Base-by-base conservation (phyloP, 2,113 vertebrate genomes). In the Bucco capensis region DNA sequence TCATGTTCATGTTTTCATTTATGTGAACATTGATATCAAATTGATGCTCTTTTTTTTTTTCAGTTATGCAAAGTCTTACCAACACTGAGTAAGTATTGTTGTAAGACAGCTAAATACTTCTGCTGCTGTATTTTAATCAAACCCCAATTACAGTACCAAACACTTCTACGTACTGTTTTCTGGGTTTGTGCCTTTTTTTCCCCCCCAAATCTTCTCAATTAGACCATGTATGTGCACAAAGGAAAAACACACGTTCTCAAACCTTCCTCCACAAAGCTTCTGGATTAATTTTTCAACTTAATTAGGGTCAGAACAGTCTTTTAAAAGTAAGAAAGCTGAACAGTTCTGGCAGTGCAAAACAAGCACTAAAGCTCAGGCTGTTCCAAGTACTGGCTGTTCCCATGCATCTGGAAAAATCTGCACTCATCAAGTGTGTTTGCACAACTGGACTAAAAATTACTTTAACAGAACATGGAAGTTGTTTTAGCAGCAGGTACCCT, bases 271-370 rank as follows among this genome's bases (percentile, higher is more conserved):
- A 31, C 31, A 83, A 84, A 50, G 38, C 35, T 88, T 88, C 88
- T 90, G 61, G 85, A 92, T 82, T 86, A 71, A 35, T 72, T 88
- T 42, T 93, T 51, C n/a, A 85, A 60, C n/a, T 77, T 70, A 83
- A 85, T 81, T 46, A 91, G 51, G 35, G 9, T 53, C 19, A 0
- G 19, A 47, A 85, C 5, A 13, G 67, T 67, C n/a, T 72, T 67
- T 93, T 79, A 64, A 50, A 84, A 89, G 25, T 75, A 86, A 71
- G 82, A 88, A 86, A 93, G 40, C 3, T 71, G 70, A 95, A 96
- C 5, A 31, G 28, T 38, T 86, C 40, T 89, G 42, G 54, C 83
- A 85, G 42, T 40, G 81, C 64, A 75, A 88, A 93, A 67, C n/a
- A 92, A 95, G 76, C 72, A 87, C 66, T 67, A 81, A 85, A 66